phyloP scores from a whole-genome alignment of 53 echinoderm and acorn worm species.

The Paelopatides confundens region DNA sequence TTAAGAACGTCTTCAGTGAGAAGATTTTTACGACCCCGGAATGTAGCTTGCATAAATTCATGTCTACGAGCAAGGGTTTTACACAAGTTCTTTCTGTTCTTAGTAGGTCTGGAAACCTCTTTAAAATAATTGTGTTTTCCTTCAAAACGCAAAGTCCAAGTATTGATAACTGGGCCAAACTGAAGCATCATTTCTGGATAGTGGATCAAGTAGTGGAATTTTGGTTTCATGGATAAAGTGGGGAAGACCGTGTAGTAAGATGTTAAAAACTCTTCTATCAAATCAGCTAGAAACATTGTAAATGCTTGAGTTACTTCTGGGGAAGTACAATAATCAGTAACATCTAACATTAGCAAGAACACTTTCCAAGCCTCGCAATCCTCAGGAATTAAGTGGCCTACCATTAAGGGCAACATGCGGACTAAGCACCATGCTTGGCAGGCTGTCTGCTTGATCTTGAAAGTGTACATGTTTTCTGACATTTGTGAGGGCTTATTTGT shows the following conservation, averaged over 20 bases:
- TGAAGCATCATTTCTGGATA: neutral
- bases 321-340: constrained; percentile 8
- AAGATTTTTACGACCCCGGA: neutral
- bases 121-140: constrained; percentile 50
- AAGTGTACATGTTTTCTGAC: neutral
- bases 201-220: constrained; percentile 44
- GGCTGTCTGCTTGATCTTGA: constrained; percentile 28
- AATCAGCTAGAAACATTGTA: constrained; percentile 1
- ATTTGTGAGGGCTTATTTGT: constrained; percentile 18
- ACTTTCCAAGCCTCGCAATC: neutral
- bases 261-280: neutral
- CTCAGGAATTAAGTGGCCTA: constrained; percentile 1
- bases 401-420: constrained; percentile 28
- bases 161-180: constrained; percentile 1
- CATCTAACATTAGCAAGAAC: neutral
- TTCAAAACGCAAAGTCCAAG: constrained; percentile 46
- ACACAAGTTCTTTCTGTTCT: constrained; percentile 48
- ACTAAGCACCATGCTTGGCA: constrained; percentile 17
- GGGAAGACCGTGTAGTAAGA: neutral
- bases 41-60: constrained; percentile 49
- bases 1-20: neutral
- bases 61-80: constrained; percentile 38
- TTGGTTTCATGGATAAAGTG: constrained; percentile 25
- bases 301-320: neutral
- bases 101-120: neutral